A percentile compares a stretch with the other conserved stretches of the same genome.
These are phyloP conservation scores for Pseudopipra pipra DNA, from an alignment of 2,113 vertebrate species.

Conservation along the genomic window DNA sequence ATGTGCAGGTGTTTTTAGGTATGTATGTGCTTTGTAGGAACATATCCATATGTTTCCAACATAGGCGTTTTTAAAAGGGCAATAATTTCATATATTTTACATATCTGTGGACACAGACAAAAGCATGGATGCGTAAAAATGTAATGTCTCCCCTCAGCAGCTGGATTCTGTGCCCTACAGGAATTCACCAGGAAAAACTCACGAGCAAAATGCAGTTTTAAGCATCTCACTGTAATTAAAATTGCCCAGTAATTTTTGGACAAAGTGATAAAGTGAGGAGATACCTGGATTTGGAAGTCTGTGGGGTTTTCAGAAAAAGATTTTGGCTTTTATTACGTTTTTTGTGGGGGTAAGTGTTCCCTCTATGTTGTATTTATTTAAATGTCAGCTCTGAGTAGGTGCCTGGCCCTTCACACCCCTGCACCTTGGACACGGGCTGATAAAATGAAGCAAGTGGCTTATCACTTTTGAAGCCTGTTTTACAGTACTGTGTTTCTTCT, in stretches of 20 bases:
- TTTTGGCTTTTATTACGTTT: background rate
- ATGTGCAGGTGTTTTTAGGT: background rate
- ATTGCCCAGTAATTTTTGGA: background rate
- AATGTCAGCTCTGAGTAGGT: constrained; percentile 7
- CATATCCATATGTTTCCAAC: background rate
- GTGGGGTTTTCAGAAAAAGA: background rate
- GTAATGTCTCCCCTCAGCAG: background rate
- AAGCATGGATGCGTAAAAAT: background rate
- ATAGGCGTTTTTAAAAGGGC: background rate
- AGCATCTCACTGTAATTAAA: constrained; percentile 10
- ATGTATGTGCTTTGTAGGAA: background rate
- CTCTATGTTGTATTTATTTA: constrained; percentile 9
- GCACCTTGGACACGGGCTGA: constrained; percentile 2
- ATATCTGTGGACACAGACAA: background rate
- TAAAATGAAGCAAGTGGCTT: constrained; percentile 50
- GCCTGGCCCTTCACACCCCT: background rate
- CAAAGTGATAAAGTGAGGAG: background rate
- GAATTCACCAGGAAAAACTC: background rate
- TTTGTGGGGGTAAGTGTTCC: background rate
- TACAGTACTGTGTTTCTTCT: background rate
- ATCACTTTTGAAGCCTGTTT: constrained; percentile 50
- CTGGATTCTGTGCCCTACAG: background rate
- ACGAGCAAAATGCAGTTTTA: background rate
- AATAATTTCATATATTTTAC: background rate
- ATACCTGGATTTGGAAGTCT: background rate